Evolutionary conservation across 2,888 invertebrate species (phyloP).

Genomic region (Xestoiulus laeticollis): DNA sequence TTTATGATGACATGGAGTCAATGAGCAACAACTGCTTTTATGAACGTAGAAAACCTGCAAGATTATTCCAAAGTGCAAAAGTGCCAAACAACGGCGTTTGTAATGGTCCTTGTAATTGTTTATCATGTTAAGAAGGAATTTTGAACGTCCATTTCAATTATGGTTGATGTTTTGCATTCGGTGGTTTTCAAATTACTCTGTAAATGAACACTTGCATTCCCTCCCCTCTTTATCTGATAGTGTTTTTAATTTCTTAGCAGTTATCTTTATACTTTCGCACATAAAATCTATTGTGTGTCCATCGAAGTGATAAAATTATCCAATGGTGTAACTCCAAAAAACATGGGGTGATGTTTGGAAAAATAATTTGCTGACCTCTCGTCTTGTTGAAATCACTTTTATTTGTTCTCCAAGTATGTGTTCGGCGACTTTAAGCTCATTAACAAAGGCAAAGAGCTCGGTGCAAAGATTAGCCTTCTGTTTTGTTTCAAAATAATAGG

Average conservation of each 20-base stretch:
- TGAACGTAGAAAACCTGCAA: background rate
- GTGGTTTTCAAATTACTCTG: background rate
- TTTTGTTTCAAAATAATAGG: constrained; percentile 26
- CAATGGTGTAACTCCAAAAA: background rate
- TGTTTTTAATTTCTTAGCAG: background rate
- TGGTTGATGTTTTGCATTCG: constrained; percentile 1
- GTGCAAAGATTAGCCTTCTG: constrained; percentile 26
- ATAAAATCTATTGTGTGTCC: constrained; percentile 19
- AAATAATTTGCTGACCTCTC: constrained; percentile 7
- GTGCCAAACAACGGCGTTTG: background rate
- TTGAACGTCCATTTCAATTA: constrained; percentile 26
- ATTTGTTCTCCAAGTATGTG: constrained; percentile 8
- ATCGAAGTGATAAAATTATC: background rate
- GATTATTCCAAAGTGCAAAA: background rate
- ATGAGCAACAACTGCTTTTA: too few species aligned
- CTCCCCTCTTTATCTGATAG: background rate
- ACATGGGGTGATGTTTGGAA: constrained; percentile 4
- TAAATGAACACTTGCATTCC: constrained; percentile 3
- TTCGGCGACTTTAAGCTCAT: constrained; percentile 26
- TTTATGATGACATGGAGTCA: too few species aligned
- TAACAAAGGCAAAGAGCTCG: constrained; percentile 26
- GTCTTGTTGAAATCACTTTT: background rate
- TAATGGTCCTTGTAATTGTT: background rate
- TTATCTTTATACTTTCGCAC: background rate
- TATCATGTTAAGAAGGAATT: background rate